A percentile compares a stretch with the other conserved stretches of the same genome.
Conservation (phyloP, 2,797 vertebrate species). For the Mormyrops attenuatus region DNA sequence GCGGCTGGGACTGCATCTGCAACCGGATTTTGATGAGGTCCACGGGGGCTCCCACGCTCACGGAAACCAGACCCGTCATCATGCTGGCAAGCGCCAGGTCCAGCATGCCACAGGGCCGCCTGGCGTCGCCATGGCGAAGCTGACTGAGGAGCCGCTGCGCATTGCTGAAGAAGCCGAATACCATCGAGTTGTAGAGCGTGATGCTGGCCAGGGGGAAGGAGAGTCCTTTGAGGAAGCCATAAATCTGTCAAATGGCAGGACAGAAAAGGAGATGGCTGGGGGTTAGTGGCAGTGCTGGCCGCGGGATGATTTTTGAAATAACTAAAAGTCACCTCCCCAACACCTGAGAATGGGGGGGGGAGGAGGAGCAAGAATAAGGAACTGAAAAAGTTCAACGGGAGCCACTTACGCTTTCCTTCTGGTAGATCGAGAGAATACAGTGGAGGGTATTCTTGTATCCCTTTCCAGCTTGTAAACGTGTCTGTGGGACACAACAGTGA, state of each 20-base stretch:
- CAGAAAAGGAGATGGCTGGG: background rate
- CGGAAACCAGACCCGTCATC: slow-evolving; percentile 73
- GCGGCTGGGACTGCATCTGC: slow-evolving; percentile 82
- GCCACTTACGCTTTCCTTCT: slow-evolving; percentile 81
- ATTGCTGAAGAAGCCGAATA: slow-evolving; percentile 89
- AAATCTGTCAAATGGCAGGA: slow-evolving; percentile 55
- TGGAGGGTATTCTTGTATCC: slow-evolving; percentile 74
- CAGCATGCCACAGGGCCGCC: slow-evolving; percentile 45
- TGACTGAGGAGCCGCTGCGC: slow-evolving; percentile 71
- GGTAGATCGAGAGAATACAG: slow-evolving; percentile 81
- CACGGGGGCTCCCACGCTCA: slow-evolving; percentile 78
- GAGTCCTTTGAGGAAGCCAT: slow-evolving; percentile 93
- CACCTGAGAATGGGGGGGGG: background rate
- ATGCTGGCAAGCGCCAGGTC: slow-evolving; percentile 78
- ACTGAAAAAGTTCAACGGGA: background rate
- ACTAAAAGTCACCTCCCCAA: background rate
- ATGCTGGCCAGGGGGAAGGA: slow-evolving; percentile 88
- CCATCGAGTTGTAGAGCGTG: slow-evolving; percentile 82
- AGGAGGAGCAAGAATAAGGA: background rate
- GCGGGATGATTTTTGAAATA: background rate
- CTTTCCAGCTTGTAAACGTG: slow-evolving; percentile 82
- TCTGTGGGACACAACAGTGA: slow-evolving; percentile 59
- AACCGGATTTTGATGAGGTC: slow-evolving; percentile 93
- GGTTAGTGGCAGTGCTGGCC: background rate
- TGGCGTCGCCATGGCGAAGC: slow-evolving; percentile 59